Base-by-base conservation (phyloP, 2,888 invertebrate genomes). In the Disparrhopalites patrizii region DNA sequence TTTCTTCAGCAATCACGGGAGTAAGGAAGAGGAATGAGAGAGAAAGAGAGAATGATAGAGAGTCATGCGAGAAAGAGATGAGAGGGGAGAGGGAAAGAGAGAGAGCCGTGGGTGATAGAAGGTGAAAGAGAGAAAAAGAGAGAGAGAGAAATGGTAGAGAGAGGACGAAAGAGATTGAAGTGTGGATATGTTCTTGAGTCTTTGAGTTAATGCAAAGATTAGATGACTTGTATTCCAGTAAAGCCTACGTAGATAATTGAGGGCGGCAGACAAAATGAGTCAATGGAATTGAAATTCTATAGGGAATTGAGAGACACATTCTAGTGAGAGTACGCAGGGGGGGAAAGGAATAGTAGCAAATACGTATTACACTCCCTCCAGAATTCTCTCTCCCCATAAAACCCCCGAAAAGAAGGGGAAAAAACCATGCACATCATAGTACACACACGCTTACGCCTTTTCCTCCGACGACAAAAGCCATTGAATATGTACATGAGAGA, bases 181-280 rank as follows among this genome's bases (percentile, higher is more conserved):
- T 54, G 28, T 20, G 54, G 54, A 28, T 54, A 20, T 30, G 30
- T 30, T 30, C 31, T 31, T 31, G 28, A 47, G 47, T 54, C 54
- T 54, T 28, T n/a, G n/a, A n/a, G 54, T 54, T 57, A 65, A 47
- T 47, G 25, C 47, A 47, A 23, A 25, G 47, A 47, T 47, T 47
- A 47, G 47, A 47, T 47, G 47, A 13, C 20, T 47, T 47, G 47
- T 47, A 47, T 47, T 4, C 23, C 47, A 47, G 47, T 47, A 47
- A 47, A 47, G 47, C 47, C 47, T 47, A 47, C 47, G 57, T 36
- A 31, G 54, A 57, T 56, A 66, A 66, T 62, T 66, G 66, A 62
- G 62, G 47, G 56, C n/a, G 51, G 56, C 62, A 57, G 62, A 66
- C 62, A 62, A 66, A 62, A 55, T 62, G 57, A 62, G 65, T 65